Evolutionary conservation across 2,888 invertebrate species (phyloP), one percentile per base, ranked within the genome.

Genomic region (Amorpha juglandis): DNA sequence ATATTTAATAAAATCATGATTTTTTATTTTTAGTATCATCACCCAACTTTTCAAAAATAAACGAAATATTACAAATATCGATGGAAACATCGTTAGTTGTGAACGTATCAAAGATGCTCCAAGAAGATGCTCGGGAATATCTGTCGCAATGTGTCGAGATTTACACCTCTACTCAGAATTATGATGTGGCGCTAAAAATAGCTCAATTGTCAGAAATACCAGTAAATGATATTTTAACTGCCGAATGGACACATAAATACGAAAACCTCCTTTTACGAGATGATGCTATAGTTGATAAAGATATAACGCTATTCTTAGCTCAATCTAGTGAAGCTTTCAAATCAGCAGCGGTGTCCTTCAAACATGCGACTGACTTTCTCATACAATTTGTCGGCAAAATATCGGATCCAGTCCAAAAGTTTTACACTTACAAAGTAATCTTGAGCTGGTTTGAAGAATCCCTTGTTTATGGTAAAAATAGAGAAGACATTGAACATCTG

Each of bases 321-420:
- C 89, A 94, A 58, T 96, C 96, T 73, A 95, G 96, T 69, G 84
- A 89, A 62, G 95, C 95, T 63, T 96, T 96, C 71, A 91, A 92
- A 72, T 88, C 93, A 45, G 94, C 95, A 64, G 87, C 95, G 0
- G 94, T 97, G 0, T 87, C 94, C 0, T 95, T 96, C 16, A 94
- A 94, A 69, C 92, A 94, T 19, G 94, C 96, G 0, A 95, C 95
- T 0, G 85, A 95, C 70, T 97, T 96, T 80, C 94, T 96, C 51
- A 87, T 95, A 0, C 89, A 94, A 65, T 91, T 94, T 69, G 94
- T 94, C 0, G 90, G 92, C 2, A 92, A 93, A 69, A 91, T 95
- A 42, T 78, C 78, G 0, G 86, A 93, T 27, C 66, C 74, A 0
- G 75, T 79, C 0, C 92, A 93, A 70, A 95, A 94, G 72, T 96